phyloP scores from a whole-genome alignment of 2,113 vertebrate species.

The Atlantisia rogersi region DNA sequence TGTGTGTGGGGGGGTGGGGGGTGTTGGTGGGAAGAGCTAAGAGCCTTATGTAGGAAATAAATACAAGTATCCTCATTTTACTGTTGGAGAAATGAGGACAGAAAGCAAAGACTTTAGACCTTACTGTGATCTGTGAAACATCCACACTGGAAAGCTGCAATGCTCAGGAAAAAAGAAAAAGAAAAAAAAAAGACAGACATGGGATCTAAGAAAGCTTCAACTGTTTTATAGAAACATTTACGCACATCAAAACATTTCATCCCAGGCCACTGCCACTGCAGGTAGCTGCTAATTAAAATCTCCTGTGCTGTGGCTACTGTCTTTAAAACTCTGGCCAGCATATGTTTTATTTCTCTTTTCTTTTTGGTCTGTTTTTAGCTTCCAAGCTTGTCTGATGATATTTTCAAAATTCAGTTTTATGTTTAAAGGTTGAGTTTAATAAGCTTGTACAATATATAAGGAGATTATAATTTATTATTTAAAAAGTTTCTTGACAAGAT shows the following conservation, averaged over 20 bases:
- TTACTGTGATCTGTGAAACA: neutral
- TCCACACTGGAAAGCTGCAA: neutral
- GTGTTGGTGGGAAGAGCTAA: neutral
- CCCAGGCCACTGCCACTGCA: slow-evolving; percentile 40
- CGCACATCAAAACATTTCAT: slow-evolving; percentile 56
- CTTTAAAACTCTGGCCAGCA: slow-evolving; percentile 54
- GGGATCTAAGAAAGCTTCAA: slow-evolving; percentile 19
- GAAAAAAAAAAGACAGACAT: neutral
- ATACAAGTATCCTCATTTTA: neutral
- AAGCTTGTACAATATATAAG: slow-evolving; percentile 44
- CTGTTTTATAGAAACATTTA: slow-evolving; percentile 61
- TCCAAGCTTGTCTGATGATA: slow-evolving; percentile 3
- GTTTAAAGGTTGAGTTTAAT: slow-evolving; percentile 55
- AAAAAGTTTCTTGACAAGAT: slow-evolving; percentile 68
- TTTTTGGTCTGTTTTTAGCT: slow-evolving; percentile 13
- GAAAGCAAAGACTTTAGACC: neutral
- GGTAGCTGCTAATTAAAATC: slow-evolving; percentile 65
- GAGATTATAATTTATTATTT: slow-evolving; percentile 75
- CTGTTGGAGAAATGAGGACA: neutral
- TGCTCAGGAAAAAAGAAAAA: neutral
- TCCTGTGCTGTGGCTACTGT: slow-evolving; percentile 53
- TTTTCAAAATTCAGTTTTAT: slow-evolving; percentile 36
- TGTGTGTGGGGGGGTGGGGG: too few species aligned
- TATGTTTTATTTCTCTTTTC: slow-evolving; percentile 18
- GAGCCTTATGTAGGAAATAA: neutral